phyloP scores from a whole-genome alignment of 64 coral and sea anemone genomes.

The Exaiptasia diaphana region DNA sequence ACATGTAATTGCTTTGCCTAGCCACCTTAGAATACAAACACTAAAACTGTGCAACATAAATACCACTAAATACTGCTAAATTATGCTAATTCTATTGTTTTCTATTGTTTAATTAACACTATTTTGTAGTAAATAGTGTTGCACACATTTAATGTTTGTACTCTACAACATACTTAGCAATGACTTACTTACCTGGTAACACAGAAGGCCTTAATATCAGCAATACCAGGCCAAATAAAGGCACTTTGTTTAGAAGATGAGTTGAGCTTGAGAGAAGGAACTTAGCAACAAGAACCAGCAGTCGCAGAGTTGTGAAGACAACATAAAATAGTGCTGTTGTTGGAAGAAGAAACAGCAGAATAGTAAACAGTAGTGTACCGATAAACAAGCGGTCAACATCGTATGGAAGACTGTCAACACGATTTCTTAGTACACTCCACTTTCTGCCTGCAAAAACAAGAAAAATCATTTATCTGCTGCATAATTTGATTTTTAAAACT shows the following conservation, averaged over 20 bases:
- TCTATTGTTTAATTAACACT: too few species aligned
- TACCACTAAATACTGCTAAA: too few species aligned
- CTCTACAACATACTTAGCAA: too few species aligned
- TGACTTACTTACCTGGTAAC: slow-evolving; percentile 91
- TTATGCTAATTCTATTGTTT: too few species aligned
- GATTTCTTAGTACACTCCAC: slow-evolving; percentile 74
- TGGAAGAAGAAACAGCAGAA: slow-evolving; percentile 84
- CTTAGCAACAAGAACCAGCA: slow-evolving; percentile 68
- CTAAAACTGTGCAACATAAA: background rate
- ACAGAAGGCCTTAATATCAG: slow-evolving; percentile 33
- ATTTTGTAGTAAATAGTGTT: too few species aligned
- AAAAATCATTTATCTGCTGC: too few species aligned
- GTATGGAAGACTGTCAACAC: slow-evolving; percentile 78
- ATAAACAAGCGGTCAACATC: slow-evolving; percentile 85
- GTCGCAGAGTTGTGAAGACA: slow-evolving; percentile 78
- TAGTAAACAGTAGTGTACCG: slow-evolving; percentile 80
- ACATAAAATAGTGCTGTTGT: slow-evolving; percentile 80
- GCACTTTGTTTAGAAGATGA: slow-evolving; percentile 54
- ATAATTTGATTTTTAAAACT: too few species aligned
- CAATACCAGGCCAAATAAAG: slow-evolving; percentile 59
- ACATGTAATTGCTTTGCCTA: background rate
- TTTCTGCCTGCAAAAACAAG: slow-evolving; percentile 85
- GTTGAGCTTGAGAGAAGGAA: slow-evolving; percentile 13
- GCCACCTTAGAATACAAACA: background rate
- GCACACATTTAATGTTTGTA: too few species aligned